Percentiles rank a stretch among this genome's conserved stretches.
phyloP scores from a whole-genome alignment of 2,888 invertebrate genomes.

The Drosophila flavopinicola region DNA sequence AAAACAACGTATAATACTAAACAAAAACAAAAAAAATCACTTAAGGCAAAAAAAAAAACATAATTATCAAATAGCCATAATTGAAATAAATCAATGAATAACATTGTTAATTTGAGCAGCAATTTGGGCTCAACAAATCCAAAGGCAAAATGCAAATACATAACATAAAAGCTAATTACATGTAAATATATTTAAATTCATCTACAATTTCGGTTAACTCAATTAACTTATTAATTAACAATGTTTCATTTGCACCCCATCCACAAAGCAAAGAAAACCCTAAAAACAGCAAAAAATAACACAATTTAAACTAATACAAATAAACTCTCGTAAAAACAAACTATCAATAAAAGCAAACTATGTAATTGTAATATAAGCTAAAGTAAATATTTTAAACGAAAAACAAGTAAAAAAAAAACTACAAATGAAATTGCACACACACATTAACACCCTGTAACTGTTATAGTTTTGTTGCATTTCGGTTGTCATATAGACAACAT shows the following conservation, averaged over 20 bases:
- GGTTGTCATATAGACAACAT: constrained; percentile 22
- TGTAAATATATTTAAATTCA: constrained; percentile 39
- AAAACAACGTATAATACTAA: background rate
- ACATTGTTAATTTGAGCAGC: constrained; percentile 40
- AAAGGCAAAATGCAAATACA: constrained; percentile 26
- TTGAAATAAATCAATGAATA: constrained; percentile 42
- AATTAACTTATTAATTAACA: constrained; percentile 42
- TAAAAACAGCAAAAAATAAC: constrained; percentile 8
- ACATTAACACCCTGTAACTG: constrained; percentile 6
- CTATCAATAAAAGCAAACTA: constrained; percentile 37
- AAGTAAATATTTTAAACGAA: constrained; percentile 18
- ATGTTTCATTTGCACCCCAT: constrained; percentile 28
- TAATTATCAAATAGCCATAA: constrained; percentile 26
- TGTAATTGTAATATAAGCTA: constrained; percentile 53
- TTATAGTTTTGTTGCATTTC: constrained; percentile 8
- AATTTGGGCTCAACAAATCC: constrained; percentile 10
- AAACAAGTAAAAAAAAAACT: constrained; percentile 9
- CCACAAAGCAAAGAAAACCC: constrained; percentile 8
- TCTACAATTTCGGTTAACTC: constrained; percentile 20
- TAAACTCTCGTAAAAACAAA: constrained; percentile 35
- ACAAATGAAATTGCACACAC: constrained; percentile 29
- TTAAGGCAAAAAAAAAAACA: constrained; percentile 7
- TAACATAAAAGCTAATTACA: background rate
- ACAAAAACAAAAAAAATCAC: constrained; percentile 3
- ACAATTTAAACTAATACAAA: constrained; percentile 31